Evolutionary conservation across 2,888 invertebrate species (phyloP).

Genomic region (Cheiracanthium punctorium): DNA sequence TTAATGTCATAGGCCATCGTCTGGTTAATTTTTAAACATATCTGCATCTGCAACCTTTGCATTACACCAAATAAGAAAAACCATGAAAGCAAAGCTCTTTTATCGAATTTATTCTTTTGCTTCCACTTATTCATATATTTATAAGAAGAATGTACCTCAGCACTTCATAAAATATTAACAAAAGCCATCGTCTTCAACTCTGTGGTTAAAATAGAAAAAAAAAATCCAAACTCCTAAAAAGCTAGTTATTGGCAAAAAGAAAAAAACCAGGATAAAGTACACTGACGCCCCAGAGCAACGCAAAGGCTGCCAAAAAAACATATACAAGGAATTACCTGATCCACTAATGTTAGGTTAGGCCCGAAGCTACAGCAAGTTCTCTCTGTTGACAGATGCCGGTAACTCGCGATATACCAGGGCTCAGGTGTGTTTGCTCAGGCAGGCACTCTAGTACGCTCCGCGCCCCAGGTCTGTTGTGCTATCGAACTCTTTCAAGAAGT

Average conservation of each 20-base stretch:
- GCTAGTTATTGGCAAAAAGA: neutral
- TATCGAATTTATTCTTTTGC: too few species aligned
- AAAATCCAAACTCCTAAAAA: neutral
- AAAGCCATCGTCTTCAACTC: neutral
- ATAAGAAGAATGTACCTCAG: too few species aligned
- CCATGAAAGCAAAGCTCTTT: too few species aligned
- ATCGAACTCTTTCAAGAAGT: slow-evolving; percentile 28
- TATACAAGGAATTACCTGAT: slow-evolving; percentile 59
- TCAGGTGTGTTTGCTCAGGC: slow-evolving; percentile 62
- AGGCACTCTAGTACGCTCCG: slow-evolving; percentile 33
- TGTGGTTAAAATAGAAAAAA: neutral
- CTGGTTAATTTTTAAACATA: too few species aligned
- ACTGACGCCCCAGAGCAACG: neutral
- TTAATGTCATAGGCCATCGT: too few species aligned
- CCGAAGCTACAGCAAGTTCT: slow-evolving; percentile 26
- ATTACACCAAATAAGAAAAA: too few species aligned
- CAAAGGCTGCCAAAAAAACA: neutral
- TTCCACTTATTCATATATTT: too few species aligned
- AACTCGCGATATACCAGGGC: slow-evolving; percentile 28
- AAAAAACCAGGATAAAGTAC: neutral
- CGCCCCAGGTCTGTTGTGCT: slow-evolving; percentile 49
- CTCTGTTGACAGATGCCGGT: slow-evolving; percentile 48
- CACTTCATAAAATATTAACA: neutral
- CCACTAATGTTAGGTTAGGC: slow-evolving; percentile 52
- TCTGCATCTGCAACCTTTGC: too few species aligned